Base-by-base conservation (phyloP, 2,888 invertebrate genomes). In the Drosophila antonietae region DNA sequence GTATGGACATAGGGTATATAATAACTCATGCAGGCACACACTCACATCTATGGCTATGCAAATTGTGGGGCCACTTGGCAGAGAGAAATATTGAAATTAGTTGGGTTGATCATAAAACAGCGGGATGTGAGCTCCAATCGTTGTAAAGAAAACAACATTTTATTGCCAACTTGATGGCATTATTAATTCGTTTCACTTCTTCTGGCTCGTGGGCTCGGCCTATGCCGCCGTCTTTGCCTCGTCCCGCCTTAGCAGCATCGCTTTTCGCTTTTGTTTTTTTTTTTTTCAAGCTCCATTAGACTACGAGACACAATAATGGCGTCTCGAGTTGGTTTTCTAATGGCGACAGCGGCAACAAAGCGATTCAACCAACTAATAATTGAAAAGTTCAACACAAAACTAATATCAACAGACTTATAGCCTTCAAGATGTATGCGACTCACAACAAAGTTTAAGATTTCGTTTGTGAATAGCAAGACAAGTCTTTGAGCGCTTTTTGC, bases 161-260 rank as follows among this genome's bases (percentile, higher is more conserved):
- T 88, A 85, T 80, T 80, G 70, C 71, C 71, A 69, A 61, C 62
- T 75, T 68, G 68, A 62, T 52, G 78, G 73, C 73, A 73, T 77
- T 82, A 82, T 88, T 82, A 88, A 88, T 88, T 77, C 80, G 80
- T 80, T 88, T 83, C 73, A 57, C 63, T 83, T 69, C 66, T 51
- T 62, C 15, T 69, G 60, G 58, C 56, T 52, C 47, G 57, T 70
- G 60, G 51, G 41, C 47, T 39, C 28, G 28, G 14, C 59, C 47
- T 14, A 20, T 10, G 55, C 20, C 3, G 20, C 33, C n/a, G 43
- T 1, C 58, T 37, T 12, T 14, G 46, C 31, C 43, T 43, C 33
- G 53, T 49, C 46, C 23, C 28, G 47, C 63, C 35, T 68, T 66
- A 61, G 47, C 58, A 49, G 61, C 68, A 49, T 72, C 56, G 67